A percentile compares a stretch with the other conserved stretches of the same genome.
Evolutionary conservation across 2,888 invertebrate genomes (phyloP).

Genomic region (Anthophora plumipes): DNA sequence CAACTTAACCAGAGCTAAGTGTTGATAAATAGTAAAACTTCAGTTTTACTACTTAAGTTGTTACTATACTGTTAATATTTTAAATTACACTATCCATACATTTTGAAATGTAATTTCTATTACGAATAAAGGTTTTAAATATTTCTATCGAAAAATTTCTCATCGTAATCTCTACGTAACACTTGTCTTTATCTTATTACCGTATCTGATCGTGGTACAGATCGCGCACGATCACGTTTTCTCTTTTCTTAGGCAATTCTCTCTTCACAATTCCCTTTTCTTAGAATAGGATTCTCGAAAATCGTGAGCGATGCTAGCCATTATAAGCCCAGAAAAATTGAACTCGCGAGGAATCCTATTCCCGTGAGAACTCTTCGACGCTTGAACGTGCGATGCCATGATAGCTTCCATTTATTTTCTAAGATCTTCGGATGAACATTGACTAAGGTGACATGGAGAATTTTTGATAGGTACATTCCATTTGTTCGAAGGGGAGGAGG

Average conservation of each 20-base stretch:
- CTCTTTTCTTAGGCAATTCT: no score
- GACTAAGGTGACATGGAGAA: background rate
- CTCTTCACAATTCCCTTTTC: background rate
- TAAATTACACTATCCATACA: no score
- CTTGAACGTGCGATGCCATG: background rate
- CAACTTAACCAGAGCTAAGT: no score
- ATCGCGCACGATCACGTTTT: no score
- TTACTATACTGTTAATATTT: no score
- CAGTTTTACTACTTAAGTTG: no score
- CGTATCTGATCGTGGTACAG: background rate
- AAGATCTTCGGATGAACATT: background rate
- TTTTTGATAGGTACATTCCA: background rate
- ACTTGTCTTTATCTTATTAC: background rate
- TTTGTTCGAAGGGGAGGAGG: background rate
- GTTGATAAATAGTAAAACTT: no score
- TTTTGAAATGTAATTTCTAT: no score
- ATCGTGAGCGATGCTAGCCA: slow-evolving; percentile 10
- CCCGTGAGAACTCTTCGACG: background rate
- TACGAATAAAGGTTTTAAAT: no score
- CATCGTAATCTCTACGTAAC: no score
- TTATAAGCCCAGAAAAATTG: slow-evolving; percentile 10
- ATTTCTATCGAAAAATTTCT: no score
- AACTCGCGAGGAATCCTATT: slow-evolving; percentile 10
- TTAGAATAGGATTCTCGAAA: background rate
- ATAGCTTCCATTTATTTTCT: slow-evolving; percentile 14